These are phyloP conservation scores for Laticauda laticaudata DNA, from an alignment of 2,113 vertebrate genomes.

Conservation along the genomic window DNA sequence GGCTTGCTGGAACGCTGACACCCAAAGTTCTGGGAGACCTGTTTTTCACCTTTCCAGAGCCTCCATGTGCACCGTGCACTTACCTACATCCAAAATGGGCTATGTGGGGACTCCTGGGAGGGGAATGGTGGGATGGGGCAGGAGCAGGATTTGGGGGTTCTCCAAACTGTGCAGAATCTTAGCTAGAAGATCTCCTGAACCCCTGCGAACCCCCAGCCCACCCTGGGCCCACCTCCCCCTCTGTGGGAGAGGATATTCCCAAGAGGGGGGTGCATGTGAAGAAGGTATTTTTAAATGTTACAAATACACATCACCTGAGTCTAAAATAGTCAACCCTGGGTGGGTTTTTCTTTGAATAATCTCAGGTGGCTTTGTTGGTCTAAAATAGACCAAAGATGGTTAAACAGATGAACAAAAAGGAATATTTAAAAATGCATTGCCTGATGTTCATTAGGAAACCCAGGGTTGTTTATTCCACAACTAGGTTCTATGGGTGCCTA, in stretches of 20 bases:
- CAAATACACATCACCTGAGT: not conserved
- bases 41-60: no score
- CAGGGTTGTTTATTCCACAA: not conserved
- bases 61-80: no score
- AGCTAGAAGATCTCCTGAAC: no score
- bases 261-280: not conserved
- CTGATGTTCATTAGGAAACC: not conserved
- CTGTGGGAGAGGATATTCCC: not conserved
- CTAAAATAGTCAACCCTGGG: not conserved
- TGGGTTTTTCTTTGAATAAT: not conserved
- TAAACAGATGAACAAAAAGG: not conserved
- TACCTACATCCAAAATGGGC: no score
- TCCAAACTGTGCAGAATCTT: no score
- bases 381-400: not conserved
- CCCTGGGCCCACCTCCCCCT: no score
- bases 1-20: no score
- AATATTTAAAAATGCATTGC: not conserved
- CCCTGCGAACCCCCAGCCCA: no score
- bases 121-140: no score
- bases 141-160: no score
- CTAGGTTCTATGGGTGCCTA: not conserved
- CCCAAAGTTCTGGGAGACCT: no score
- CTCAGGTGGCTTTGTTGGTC: not conserved
- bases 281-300: not conserved
- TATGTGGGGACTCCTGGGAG: no score